A percentile compares a stretch with the other conserved stretches of the same genome.
Evolutionary conservation across 2,113 vertebrate genomes (phyloP).

Genomic region (rabbit (Oryctolagus cuniculus)): mOryCun1.1 NC_091435.1:99822001-99822500

Average conservation of each 20-base stretch:
- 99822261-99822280: constrained; percentile 56
- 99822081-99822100: background rate
- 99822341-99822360: background rate
- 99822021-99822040: background rate
- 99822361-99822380: constrained; percentile 7
- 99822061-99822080: background rate
- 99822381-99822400: background rate
- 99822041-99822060: background rate
- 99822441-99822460: background rate
- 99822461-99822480: too few species aligned
- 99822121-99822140: background rate
- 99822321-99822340: constrained; percentile 24
- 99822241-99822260: constrained; percentile 51
- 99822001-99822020: background rate
- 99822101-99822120: background rate
- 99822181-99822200: constrained; percentile 26
- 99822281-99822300: constrained; percentile 27
- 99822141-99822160: background rate
- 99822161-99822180: background rate
- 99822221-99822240: background rate
- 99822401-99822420: background rate
- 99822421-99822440: background rate
- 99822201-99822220: background rate
- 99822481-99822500: too few species aligned
- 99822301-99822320: background rate